Evolutionary conservation across 2,797 vertebrate genomes (phyloP).

Genomic region (Tokudaia muenninki): DNA sequence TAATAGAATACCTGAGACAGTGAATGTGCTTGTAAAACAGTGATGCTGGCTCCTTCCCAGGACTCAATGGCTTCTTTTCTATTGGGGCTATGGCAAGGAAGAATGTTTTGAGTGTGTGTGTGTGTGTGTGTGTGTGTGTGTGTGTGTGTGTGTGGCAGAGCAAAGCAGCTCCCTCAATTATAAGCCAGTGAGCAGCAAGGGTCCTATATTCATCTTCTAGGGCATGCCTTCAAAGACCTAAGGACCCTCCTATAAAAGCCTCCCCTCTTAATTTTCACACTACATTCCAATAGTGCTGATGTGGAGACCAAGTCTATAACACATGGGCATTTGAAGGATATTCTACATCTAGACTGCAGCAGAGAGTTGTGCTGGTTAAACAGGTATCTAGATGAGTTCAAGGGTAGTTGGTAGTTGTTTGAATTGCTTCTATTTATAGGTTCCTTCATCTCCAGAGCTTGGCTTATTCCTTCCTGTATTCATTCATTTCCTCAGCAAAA

Average conservation of each 20-base stretch:
- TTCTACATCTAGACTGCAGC: neutral
- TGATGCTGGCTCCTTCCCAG: neutral
- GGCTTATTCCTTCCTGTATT: too few relatives aligned
- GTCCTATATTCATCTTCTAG: neutral
- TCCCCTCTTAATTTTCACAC: neutral
- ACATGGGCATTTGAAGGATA: neutral
- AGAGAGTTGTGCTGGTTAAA: neutral
- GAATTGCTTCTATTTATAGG: neutral
- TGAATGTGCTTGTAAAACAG: too few relatives aligned
- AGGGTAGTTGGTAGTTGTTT: neutral
- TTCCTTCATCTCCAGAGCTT: neutral
- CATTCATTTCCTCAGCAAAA: neutral
- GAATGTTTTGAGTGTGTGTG: neutral
- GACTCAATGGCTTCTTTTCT: neutral
- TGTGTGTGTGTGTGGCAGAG: neutral
- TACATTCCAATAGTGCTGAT: neutral
- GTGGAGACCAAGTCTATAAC: neutral
- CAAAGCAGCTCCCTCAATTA: too few relatives aligned
- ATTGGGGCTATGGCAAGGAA: neutral
- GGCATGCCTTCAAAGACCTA: neutral
- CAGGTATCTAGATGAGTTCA: neutral
- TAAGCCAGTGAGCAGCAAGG: neutral
- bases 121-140: fast-evolving
- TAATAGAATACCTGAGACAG: neutral
- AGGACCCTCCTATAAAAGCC: neutral